These are phyloP conservation scores for Vombatus ursinus DNA, from an alignment of 2,113 vertebrate genomes.

Conservation along the genomic window DNA sequence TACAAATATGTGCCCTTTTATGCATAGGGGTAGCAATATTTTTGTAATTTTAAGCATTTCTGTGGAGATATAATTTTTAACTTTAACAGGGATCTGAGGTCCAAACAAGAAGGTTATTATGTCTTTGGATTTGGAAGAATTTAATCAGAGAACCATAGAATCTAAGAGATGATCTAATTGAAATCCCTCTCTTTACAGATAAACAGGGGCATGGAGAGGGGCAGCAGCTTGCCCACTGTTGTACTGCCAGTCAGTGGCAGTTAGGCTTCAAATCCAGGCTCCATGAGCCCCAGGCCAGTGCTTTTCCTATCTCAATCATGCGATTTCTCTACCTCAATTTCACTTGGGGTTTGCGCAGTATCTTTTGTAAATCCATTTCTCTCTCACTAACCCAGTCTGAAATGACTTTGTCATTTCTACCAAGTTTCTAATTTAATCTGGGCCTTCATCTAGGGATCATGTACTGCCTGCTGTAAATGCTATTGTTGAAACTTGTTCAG, in stretches of 20 bases:
- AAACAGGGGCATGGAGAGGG: neutral
- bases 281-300: neutral
- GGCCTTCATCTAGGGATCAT: neutral
- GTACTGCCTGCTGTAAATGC: neutral
- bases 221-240: neutral
- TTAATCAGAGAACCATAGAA: neutral
- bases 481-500: neutral
- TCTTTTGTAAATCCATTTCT: neutral
- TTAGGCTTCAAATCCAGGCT: neutral
- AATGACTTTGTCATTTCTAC: neutral
- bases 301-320: neutral
- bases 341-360: neutral
- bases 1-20: neutral
- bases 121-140: neutral
- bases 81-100: neutral
- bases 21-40: neutral
- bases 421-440: slow-evolving; percentile 7
- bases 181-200: neutral
- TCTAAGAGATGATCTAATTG: neutral
- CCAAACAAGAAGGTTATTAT: neutral
- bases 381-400: neutral
- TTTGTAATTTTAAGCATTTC: neutral
- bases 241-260: neutral
- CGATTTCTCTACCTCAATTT: neutral
- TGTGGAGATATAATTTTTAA: neutral